Evolutionary conservation across 2,113 vertebrate species (phyloP).

Genomic region (Vombatus ursinus): DNA sequence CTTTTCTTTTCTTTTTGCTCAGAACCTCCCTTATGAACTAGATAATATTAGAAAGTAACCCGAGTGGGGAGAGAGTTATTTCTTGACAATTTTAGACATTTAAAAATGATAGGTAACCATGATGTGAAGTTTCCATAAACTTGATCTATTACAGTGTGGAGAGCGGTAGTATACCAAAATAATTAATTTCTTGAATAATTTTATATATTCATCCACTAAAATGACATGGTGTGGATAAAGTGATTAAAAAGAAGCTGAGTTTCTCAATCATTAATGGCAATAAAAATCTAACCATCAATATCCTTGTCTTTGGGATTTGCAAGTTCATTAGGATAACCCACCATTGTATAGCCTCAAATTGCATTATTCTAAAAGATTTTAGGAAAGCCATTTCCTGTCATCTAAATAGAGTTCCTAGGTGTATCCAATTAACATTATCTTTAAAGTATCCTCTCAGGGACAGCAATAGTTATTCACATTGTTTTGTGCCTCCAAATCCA

Average conservation of each 20-base stretch:
- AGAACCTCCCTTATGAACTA: not conserved
- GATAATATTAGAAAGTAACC: not conserved
- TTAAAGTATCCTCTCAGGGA: conserved; percentile 36
- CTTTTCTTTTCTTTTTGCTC: not conserved
- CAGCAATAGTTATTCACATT: not conserved
- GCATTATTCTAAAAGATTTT: conserved; percentile 20
- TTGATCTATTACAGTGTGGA: conserved; percentile 41
- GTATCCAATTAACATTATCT: conserved; percentile 45
- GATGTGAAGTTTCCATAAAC: conserved; percentile 30
- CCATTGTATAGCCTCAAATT: not conserved
- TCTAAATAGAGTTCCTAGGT: conserved; percentile 49
- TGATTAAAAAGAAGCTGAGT: conserved; percentile 54
- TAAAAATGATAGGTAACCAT: conserved; percentile 10
- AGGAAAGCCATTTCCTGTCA: conserved; percentile 21
- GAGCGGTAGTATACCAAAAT: not conserved
- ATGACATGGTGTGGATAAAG: conserved; percentile 3
- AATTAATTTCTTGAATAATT: not conserved
- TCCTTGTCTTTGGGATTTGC: conserved; percentile 47
- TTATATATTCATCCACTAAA: conserved; percentile 13
- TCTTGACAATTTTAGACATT: not conserved
- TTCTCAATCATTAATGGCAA: conserved; percentile 60
- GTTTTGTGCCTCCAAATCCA: conserved; percentile 26
- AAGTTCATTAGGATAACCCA: conserved; percentile 29
- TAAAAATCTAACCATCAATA: conserved; percentile 43
- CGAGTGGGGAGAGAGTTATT: not conserved